Conservation (phyloP, 2,113 vertebrate genomes). For the Daboia siamensis region DNA sequence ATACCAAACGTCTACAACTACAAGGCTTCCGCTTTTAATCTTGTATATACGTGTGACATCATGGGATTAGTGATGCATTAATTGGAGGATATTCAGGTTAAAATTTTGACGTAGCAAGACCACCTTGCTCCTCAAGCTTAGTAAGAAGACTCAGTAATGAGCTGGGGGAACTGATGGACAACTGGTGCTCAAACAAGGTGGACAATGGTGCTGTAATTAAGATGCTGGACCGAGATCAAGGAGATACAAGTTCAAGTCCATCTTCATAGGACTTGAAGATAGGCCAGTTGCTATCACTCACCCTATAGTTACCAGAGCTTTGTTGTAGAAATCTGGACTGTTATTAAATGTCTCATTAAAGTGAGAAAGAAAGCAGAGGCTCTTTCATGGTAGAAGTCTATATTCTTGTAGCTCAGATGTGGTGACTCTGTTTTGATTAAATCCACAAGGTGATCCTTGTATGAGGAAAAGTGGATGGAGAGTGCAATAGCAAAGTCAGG, state of each 20-base stretch:
- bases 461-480: not conserved
- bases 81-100: not conserved
- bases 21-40: conserved; percentile 44
- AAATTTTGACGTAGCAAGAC: not conserved
- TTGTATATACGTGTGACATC: conserved; percentile 40
- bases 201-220: not conserved
- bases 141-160: not conserved
- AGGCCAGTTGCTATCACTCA: not conserved
- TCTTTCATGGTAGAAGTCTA: not conserved
- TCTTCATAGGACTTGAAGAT: not conserved
- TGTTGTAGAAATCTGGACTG: not conserved
- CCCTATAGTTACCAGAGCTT: not conserved
- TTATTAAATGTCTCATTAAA: not conserved
- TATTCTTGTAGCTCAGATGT: not conserved
- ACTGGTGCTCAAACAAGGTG: not conserved
- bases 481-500: not conserved
- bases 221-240: not conserved
- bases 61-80: not conserved
- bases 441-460: not conserved
- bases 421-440: not conserved
- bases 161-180: not conserved
- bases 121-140: not conserved
- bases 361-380: not conserved
- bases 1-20: conserved; percentile 53
- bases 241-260: not conserved